phyloP scores from a whole-genome alignment of 2,113 vertebrate genomes.

The Sus scrofa region DNA sequence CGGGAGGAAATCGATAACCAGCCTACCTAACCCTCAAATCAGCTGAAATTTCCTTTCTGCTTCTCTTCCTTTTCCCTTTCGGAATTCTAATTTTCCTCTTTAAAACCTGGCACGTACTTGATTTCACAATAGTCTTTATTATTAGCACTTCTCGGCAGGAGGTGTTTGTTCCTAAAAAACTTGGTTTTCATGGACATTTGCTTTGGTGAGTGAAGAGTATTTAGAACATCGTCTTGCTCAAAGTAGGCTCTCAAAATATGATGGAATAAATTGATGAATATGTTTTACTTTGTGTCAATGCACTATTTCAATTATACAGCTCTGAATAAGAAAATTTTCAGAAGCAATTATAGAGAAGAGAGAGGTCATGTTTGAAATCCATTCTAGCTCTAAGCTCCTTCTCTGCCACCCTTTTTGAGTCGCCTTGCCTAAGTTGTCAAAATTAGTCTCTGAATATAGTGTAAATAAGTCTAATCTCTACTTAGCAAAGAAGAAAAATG shows the following conservation, averaged over 20 bases:
- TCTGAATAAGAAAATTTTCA: not conserved
- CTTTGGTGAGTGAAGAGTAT: not conserved
- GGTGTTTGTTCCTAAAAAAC: constrained; percentile 54
- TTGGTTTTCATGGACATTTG: constrained; percentile 40
- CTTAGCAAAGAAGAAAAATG: not conserved
- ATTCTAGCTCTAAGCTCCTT: not conserved
- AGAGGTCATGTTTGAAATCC: not conserved
- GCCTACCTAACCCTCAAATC: not conserved
- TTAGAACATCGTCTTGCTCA: not conserved
- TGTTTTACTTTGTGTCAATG: not conserved
- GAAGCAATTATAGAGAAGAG: not conserved
- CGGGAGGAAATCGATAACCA: not conserved
- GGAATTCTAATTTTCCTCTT: not conserved
- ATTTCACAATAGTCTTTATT: not conserved
- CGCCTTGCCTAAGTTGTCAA: not conserved
- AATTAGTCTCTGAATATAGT: not conserved
- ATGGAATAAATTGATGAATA: not conserved
- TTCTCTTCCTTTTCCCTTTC: not conserved
- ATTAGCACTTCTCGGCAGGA: not conserved
- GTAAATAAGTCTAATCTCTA: not conserved
- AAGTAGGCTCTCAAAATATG: not conserved
- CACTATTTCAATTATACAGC: not conserved
- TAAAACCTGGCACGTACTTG: not conserved
- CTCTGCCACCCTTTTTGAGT: not conserved
- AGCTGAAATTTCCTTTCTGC: not conserved